Evolutionary conservation across 2,113 vertebrate species (phyloP).

Genomic region (Bufo gargarizans): DNA sequence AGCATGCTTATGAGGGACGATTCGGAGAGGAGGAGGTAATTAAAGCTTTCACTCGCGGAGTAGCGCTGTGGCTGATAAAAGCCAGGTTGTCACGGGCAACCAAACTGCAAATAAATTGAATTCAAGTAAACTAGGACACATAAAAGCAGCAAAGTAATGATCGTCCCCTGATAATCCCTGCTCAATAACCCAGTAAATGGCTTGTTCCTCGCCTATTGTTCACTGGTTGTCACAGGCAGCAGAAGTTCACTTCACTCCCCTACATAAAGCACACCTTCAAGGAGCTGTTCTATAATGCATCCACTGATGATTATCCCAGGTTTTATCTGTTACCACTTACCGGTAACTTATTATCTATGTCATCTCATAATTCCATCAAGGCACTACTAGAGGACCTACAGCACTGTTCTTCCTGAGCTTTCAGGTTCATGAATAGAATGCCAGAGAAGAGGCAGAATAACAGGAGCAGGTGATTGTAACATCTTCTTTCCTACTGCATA

Average conservation of each 20-base stretch:
- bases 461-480: too few relatives aligned
- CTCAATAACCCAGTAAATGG: neutral
- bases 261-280: neutral
- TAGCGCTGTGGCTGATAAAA: neutral
- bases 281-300: neutral
- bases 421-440: too few relatives aligned
- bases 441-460: too few relatives aligned
- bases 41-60: conserved; percentile 1
- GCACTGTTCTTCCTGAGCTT: too few relatives aligned
- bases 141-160: neutral
- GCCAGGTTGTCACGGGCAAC: conserved; percentile 30
- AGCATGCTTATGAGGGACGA: neutral
- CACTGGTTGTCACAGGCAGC: neutral
- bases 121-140: conserved; percentile 3
- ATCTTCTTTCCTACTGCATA: too few relatives aligned
- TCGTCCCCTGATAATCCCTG: conserved; percentile 10
- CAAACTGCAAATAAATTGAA: neutral
- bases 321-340: neutral
- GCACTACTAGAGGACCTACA: too few relatives aligned
- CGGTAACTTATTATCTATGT: too few relatives aligned
- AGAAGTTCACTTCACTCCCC: too few relatives aligned
- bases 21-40: neutral
- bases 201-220: neutral
- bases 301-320: neutral
- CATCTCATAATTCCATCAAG: too few relatives aligned